Percentiles rank a stretch among this genome's conserved stretches.
phyloP scores from a whole-genome alignment of 2,888 invertebrate species.

The Caenorhabditis wallacei region DNA sequence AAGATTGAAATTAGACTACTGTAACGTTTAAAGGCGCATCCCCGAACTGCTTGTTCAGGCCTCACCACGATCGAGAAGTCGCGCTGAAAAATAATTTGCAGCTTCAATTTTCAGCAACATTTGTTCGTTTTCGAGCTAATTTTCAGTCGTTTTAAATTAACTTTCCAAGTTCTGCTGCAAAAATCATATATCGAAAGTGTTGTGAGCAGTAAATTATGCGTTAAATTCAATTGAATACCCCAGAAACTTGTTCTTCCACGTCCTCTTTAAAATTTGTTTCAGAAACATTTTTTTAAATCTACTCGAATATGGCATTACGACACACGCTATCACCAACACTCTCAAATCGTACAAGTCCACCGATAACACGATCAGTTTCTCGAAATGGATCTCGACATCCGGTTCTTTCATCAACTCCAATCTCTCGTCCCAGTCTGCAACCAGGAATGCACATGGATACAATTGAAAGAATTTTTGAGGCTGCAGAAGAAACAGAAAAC shows the following conservation, averaged over 20 bases:
- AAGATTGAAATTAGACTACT: not conserved
- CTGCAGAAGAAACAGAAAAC: slow-evolving; percentile 40
- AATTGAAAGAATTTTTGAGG: slow-evolving; percentile 39
- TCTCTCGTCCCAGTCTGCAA: slow-evolving; percentile 19
- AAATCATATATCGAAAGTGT: too few relatives aligned
- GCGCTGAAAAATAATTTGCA: not conserved
- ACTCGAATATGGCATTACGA: slow-evolving; percentile 47
- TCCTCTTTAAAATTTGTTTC: too few relatives aligned
- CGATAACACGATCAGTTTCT: slow-evolving; percentile 49
- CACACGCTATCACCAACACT: slow-evolving; percentile 32
- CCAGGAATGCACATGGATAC: slow-evolving; percentile 25
- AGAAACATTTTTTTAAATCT: slow-evolving; percentile 5
- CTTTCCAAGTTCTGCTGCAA: too few relatives aligned
- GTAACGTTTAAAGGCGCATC: not conserved
- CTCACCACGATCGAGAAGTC: not conserved
- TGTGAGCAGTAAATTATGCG: too few relatives aligned
- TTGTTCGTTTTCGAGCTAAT: not conserved
- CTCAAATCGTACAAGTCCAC: slow-evolving; percentile 44
- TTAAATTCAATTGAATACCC: too few relatives aligned
- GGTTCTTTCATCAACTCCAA: slow-evolving; percentile 31
- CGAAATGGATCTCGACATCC: slow-evolving; percentile 11
- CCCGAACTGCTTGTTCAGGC: not conserved
- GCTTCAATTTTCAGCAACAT: not conserved
- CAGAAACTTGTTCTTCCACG: too few relatives aligned
- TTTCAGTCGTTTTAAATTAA: too few relatives aligned